phyloP scores from a whole-genome alignment of 2,888 invertebrate genomes.

The Acrobasis suavella region DNA sequence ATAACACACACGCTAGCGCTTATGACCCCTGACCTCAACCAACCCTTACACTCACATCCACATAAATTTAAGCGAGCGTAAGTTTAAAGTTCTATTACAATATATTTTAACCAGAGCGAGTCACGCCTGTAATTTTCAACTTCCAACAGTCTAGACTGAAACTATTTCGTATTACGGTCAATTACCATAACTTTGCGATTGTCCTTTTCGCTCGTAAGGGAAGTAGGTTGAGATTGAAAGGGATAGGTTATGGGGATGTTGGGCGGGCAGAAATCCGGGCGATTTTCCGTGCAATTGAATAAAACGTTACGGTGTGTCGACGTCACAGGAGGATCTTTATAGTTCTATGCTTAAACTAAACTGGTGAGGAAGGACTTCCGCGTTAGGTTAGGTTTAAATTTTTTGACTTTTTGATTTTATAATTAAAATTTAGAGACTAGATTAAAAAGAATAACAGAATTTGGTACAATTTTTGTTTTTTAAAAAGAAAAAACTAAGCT shows the following conservation, averaged over 20 bases:
- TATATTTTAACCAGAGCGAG: constrained; percentile 58
- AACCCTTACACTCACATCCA: constrained; percentile 35
- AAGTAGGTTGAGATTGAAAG: constrained; percentile 36
- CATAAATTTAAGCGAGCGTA: constrained; percentile 63
- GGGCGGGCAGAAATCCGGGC: constrained; percentile 66
- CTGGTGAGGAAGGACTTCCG: too few species aligned
- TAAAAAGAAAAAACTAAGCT: too few species aligned
- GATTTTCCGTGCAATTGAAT: constrained; percentile 80
- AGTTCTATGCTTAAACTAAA: constrained; percentile 35
- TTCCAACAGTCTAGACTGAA: constrained; percentile 76
- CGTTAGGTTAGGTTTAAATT: too few species aligned
- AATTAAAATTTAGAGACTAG: too few species aligned
- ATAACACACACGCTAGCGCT: background rate
- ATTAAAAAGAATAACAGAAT: too few species aligned
- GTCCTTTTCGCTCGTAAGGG: constrained; percentile 44
- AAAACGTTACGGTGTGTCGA: constrained; percentile 72
- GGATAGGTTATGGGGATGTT: constrained; percentile 38
- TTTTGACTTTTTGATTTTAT: too few species aligned
- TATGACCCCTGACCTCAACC: background rate
- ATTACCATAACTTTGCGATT: constrained; percentile 57
- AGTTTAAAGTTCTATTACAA: constrained; percentile 43
- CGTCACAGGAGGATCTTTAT: constrained; percentile 62
- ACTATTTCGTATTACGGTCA: constrained; percentile 74
- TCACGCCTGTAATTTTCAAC: constrained; percentile 68
- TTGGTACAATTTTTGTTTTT: too few species aligned